A percentile compares a stretch with the other conserved stretches of the same genome.
These are phyloP conservation scores for Pimephales promelas DNA, from an alignment of 2,113 vertebrate species.

Conservation along the genomic window DNA sequence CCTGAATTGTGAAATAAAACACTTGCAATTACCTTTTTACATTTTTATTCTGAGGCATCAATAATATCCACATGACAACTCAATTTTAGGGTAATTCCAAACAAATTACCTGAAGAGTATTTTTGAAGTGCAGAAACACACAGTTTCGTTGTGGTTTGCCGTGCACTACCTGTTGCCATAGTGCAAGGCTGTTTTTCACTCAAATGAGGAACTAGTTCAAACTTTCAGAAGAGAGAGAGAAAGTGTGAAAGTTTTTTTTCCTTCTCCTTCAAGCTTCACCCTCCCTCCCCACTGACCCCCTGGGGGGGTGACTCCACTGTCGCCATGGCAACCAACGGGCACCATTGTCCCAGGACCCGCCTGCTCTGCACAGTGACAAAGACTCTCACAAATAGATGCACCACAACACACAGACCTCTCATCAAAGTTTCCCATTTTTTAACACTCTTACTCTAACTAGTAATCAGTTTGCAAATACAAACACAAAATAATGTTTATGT, in stretches of 20 bases:
- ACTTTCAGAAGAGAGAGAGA: slow-evolving; percentile 27
- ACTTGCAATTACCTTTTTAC: background rate
- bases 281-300: slow-evolving; percentile 68
- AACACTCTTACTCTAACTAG: slow-evolving; percentile 28
- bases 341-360: slow-evolving; percentile 79
- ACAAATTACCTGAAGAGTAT: background rate
- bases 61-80: background rate
- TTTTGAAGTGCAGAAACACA: slow-evolving; percentile 16
- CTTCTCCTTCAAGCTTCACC: slow-evolving; percentile 69
- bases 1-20: background rate
- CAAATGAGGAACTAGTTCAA: slow-evolving; percentile 20
- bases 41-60: background rate
- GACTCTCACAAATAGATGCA: slow-evolving; percentile 58
- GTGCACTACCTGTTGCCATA: slow-evolving; percentile 34
- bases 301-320: slow-evolving; percentile 67
- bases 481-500: background rate
- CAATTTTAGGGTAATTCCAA: background rate
- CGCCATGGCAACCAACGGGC: slow-evolving; percentile 79
- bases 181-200: slow-evolving; percentile 10
- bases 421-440: slow-evolving; percentile 44
- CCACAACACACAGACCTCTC: slow-evolving; percentile 61
- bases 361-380: slow-evolving; percentile 80
- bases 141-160: slow-evolving; percentile 12
- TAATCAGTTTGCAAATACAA: background rate
- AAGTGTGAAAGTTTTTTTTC: slow-evolving; percentile 73